Conservation (phyloP, 2,797 vertebrate genomes). For the Chaetodon trifasciatus region DNA sequence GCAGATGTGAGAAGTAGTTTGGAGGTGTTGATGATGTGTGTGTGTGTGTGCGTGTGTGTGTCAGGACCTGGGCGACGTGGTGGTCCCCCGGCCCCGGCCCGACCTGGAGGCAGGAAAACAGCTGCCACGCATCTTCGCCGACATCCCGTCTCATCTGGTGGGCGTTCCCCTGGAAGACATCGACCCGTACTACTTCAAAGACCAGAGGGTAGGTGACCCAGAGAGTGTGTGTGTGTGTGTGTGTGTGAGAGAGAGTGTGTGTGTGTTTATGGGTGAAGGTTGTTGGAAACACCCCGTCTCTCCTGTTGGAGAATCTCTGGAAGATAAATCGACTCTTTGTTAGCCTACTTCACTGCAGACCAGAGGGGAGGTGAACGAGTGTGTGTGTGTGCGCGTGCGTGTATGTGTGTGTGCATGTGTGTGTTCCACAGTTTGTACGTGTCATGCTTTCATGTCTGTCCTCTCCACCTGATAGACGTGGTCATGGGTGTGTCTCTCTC, state of each 20-base stretch:
- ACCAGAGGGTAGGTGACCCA: constrained; percentile 88
- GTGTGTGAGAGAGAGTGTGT: neutral
- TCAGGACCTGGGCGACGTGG: constrained; percentile 89
- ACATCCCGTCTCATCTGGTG: constrained; percentile 93
- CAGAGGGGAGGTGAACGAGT: constrained; percentile 9
- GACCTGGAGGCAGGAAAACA: constrained; percentile 98
- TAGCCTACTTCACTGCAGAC: constrained; percentile 13
- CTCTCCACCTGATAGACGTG: neutral
- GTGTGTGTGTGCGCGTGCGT: neutral
- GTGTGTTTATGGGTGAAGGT: neutral
- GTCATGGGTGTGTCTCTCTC: neutral
- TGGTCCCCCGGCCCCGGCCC: constrained; percentile 86
- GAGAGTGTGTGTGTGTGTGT: neutral
- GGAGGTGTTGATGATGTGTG: constrained; percentile 13
- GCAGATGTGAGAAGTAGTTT: constrained; percentile 7
- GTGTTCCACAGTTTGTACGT: neutral
- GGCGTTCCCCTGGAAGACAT: constrained; percentile 97
- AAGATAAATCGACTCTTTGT: constrained; percentile 29
- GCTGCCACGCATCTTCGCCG: constrained; percentile 95
- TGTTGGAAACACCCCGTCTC: constrained; percentile 19
- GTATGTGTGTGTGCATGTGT: neutral
- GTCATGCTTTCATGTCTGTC: neutral
- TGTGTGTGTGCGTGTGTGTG: constrained; percentile 18
- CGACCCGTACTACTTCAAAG: constrained; percentile 94
- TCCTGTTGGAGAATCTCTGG: constrained; percentile 34